phyloP scores from a whole-genome alignment of 2,888 invertebrate species.

The Cheiracanthium punctorium region DNA sequence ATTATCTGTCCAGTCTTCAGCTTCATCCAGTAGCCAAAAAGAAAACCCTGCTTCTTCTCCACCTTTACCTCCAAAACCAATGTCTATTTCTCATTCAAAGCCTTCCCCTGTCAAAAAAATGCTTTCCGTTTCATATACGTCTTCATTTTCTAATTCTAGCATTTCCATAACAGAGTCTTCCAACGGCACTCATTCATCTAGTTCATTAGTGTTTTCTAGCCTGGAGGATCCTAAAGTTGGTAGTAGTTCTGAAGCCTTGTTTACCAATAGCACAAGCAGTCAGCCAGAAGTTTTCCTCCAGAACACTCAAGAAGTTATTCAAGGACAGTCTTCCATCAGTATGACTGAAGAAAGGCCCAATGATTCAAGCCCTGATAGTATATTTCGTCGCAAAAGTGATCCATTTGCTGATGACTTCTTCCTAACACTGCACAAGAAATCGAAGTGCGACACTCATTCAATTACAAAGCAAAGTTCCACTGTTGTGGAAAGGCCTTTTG shows the following conservation, averaged over 20 bases:
- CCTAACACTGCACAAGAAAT: constrained; percentile 51
- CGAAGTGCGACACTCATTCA: background rate
- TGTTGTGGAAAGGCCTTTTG: constrained; percentile 7
- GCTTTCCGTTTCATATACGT: background rate
- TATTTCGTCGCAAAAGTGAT: constrained; percentile 64
- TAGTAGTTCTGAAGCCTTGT: constrained; percentile 42
- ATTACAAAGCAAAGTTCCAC: background rate
- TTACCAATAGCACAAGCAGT: constrained; percentile 27
- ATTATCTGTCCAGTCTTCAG: too few species aligned
- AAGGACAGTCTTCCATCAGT: constrained; percentile 10
- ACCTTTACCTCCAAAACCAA: constrained; percentile 38
- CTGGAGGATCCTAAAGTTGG: constrained; percentile 14
- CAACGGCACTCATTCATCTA: constrained; percentile 46
- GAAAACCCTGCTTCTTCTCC: constrained; percentile 5
- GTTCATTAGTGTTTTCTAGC: constrained; percentile 47
- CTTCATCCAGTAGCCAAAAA: background rate
- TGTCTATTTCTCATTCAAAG: constrained; percentile 2
- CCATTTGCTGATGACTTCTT: constrained; percentile 70
- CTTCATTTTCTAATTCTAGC: constrained; percentile 20
- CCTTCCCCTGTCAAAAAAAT: constrained; percentile 41
- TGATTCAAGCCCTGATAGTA: constrained; percentile 56
- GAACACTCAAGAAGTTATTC: background rate
- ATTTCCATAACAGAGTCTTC: constrained; percentile 20
- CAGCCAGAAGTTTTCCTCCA: constrained; percentile 29
- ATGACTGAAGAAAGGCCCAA: background rate